phyloP scores from a whole-genome alignment of 2,797 vertebrate genomes.

The Enteromius treurensis region DNA sequence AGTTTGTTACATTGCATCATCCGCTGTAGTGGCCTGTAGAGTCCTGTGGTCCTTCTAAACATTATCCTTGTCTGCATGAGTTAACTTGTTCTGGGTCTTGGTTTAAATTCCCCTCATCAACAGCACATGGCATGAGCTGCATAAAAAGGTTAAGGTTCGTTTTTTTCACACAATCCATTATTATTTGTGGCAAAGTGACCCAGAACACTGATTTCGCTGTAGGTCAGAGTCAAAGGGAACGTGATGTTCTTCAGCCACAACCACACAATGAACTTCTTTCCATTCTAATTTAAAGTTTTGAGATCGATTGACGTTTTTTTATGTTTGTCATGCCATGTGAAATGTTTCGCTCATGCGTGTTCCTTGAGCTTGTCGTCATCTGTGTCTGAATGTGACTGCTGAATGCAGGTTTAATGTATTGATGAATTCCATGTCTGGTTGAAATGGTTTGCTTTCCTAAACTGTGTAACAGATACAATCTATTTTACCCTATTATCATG shows the following conservation, averaged over 20 bases:
- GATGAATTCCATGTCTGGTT: conserved; percentile 33
- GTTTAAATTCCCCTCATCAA: conserved; percentile 11
- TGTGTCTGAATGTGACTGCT: conserved; percentile 17
- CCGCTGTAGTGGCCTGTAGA: neutral
- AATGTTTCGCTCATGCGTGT: conserved; percentile 8
- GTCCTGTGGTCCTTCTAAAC: conserved; percentile 37
- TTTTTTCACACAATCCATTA: neutral
- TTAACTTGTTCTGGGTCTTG: conserved; percentile 16
- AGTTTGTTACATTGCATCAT: neutral
- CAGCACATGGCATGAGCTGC: conserved; percentile 9
- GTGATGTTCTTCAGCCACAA: neutral
- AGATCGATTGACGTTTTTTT: neutral
- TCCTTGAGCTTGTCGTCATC: conserved; percentile 34
- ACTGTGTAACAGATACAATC: conserved; percentile 35
- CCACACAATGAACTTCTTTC: neutral
- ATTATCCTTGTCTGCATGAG: conserved; percentile 31
- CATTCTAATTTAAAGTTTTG: neutral
- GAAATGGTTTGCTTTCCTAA: conserved; percentile 28
- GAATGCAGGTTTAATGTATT: conserved; percentile 29
- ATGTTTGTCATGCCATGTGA: conserved; percentile 12
- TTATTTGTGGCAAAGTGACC: conserved; percentile 3
- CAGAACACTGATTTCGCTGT: neutral
- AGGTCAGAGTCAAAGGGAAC: conserved; percentile 8
- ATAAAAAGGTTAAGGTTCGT: conserved; percentile 11
- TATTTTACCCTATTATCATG: conserved; percentile 47